These are phyloP conservation scores for Vultur gryphus DNA, from an alignment of 2,797 vertebrate genomes.

Conservation along the genomic window DNA sequence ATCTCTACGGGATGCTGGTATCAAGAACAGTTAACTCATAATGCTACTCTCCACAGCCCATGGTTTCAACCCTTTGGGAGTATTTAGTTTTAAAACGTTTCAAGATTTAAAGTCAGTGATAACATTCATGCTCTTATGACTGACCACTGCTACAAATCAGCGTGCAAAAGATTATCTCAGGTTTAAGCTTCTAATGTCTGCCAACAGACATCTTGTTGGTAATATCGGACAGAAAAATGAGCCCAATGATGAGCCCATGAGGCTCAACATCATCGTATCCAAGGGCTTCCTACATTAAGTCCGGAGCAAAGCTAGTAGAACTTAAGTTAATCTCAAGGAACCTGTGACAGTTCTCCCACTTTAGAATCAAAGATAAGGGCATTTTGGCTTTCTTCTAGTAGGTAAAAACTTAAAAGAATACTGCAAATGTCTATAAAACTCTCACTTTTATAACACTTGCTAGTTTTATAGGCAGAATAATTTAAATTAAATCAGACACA, in stretches of 20 bases:
- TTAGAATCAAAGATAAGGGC: not conserved
- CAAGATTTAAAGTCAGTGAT: not conserved
- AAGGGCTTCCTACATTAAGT: not conserved
- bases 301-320: not conserved
- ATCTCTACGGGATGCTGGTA: not conserved
- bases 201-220: not conserved
- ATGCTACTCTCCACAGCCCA: not conserved
- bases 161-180: not conserved
- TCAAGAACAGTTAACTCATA: not conserved
- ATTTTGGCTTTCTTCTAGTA: not conserved
- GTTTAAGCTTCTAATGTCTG: not conserved
- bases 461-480: not conserved
- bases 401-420: not conserved
- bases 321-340: not conserved
- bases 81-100: not conserved
- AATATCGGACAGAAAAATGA: not conserved
- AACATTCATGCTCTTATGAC: fast-evolving
- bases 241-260: not conserved
- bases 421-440: not conserved
- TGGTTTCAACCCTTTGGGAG: not conserved
- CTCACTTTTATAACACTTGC: not conserved
- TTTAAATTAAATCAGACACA: not conserved
- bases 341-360: not conserved
- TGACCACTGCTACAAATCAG: not conserved
- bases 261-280: not conserved